A percentile compares a stretch with the other conserved stretches of the same genome.
These are phyloP conservation scores for Synanthedon andrenaeformis DNA, from an alignment of 2,888 invertebrate genomes.

Conservation along the genomic window DNA sequence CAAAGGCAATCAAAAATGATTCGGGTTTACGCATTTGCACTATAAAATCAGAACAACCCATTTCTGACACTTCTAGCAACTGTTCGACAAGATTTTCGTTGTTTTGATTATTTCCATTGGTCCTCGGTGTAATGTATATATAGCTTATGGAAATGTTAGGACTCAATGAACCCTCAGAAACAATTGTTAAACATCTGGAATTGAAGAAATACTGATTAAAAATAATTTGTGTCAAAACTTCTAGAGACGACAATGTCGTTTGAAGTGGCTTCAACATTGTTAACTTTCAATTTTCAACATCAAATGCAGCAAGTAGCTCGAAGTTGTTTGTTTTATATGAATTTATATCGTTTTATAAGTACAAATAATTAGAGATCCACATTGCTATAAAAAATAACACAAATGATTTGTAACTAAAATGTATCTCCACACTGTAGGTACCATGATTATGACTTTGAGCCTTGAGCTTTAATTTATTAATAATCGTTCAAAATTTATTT, in stretches of 20 bases:
- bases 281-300: background rate
- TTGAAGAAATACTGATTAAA: slow-evolving; percentile 31
- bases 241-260: slow-evolving; percentile 19
- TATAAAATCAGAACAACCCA: slow-evolving; percentile 60
- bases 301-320: no score
- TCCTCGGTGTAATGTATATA: slow-evolving; percentile 19
- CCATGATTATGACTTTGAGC: no score
- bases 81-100: slow-evolving; percentile 21
- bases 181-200: slow-evolving; percentile 41
- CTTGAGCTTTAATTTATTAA: no score
- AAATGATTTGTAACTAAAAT: no score
- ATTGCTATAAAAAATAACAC: no score
- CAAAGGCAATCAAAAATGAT: slow-evolving; percentile 44
- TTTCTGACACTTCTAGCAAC: slow-evolving; percentile 41
- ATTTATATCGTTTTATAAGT: no score
- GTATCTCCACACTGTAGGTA: no score
- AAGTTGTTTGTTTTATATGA: no score
- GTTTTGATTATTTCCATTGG: slow-evolving; percentile 8
- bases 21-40: slow-evolving; percentile 39
- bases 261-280: background rate
- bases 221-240: slow-evolving; percentile 38
- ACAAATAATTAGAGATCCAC: no score
- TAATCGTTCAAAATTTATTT: no score
- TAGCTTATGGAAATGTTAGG: slow-evolving; percentile 20
- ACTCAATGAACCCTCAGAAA: slow-evolving; percentile 30